Evolutionary conservation across 2,888 invertebrate genomes (phyloP).

Genomic region (Eupithecia inturbata): DNA sequence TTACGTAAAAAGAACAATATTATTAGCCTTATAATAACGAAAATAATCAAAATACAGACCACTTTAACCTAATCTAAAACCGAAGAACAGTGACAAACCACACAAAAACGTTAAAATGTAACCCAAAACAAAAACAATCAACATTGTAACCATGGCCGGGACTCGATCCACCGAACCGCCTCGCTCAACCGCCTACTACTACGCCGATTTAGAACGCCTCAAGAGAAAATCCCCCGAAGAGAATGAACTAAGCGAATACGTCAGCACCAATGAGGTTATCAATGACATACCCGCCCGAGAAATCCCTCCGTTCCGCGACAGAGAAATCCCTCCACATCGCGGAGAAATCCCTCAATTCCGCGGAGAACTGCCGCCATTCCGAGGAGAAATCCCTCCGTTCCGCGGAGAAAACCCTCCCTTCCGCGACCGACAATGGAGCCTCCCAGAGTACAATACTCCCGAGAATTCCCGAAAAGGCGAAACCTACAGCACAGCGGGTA

Average conservation of each 20-base stretch:
- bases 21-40: neutral
- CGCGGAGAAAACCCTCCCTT: constrained; percentile 66
- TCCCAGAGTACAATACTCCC: constrained; percentile 68
- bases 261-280: constrained; percentile 66
- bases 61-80: neutral
- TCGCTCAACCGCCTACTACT: constrained; percentile 84
- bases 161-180: constrained; percentile 81
- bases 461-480: constrained; percentile 67
- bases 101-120: constrained; percentile 15
- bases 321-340: neutral
- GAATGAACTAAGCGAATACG: constrained; percentile 78
- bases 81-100: constrained; percentile 7
- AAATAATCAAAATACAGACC: constrained; percentile 30
- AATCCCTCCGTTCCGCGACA: constrained; percentile 59
- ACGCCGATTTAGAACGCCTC: constrained; percentile 84
- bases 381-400: neutral
- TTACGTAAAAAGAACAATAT: no score
- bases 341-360: constrained; percentile 27
- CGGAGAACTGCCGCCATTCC: neutral
- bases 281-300: constrained; percentile 69
- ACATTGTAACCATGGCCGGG: constrained; percentile 55
- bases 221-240: constrained; percentile 68
- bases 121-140: neutral
- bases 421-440: constrained; percentile 66
- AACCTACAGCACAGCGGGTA: constrained; percentile 79